phyloP scores from a whole-genome alignment of 2,113 vertebrate genomes.

The Rhynchopsitta pachyrhyncha region DNA sequence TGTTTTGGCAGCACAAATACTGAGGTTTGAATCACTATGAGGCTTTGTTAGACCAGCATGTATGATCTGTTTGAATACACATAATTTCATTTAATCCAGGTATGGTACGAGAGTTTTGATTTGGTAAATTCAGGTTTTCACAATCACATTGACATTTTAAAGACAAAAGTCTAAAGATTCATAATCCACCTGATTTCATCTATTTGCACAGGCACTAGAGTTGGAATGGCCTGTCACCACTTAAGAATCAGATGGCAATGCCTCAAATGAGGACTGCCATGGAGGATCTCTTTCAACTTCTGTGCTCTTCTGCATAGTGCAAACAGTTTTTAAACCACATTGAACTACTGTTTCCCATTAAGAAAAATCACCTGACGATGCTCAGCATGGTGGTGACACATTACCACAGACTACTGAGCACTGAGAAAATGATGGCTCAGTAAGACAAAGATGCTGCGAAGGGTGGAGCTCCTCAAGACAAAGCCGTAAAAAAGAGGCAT shows the following conservation, averaged over 20 bases:
- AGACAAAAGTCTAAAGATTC: not conserved
- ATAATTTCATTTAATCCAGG: not conserved
- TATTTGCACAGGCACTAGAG: not conserved
- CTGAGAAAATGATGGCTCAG: not conserved
- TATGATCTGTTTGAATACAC: rapidly evolving
- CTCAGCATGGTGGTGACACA: not conserved
- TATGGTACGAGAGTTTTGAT: rapidly evolving
- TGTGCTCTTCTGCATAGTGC: rapidly evolving
- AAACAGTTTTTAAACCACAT: not conserved
- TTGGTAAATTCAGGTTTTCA: not conserved
- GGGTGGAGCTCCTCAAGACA: conserved; percentile 32
- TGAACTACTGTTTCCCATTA: not conserved
- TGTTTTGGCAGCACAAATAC: not conserved
- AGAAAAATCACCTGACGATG: not conserved
- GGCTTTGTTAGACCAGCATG: not conserved
- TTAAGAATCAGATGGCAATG: not conserved
- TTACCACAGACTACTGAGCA: not conserved
- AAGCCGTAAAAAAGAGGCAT: not conserved
- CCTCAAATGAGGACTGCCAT: not conserved
- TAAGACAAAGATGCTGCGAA: not conserved
- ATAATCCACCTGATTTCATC: rapidly evolving
- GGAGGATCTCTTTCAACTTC: not conserved
- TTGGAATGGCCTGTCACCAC: rapidly evolving
- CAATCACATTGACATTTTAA: not conserved
- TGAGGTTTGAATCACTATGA: not conserved